Evolutionary conservation across 2,797 vertebrate species (phyloP).

Genomic region (Pseudochromis fuscus): DNA sequence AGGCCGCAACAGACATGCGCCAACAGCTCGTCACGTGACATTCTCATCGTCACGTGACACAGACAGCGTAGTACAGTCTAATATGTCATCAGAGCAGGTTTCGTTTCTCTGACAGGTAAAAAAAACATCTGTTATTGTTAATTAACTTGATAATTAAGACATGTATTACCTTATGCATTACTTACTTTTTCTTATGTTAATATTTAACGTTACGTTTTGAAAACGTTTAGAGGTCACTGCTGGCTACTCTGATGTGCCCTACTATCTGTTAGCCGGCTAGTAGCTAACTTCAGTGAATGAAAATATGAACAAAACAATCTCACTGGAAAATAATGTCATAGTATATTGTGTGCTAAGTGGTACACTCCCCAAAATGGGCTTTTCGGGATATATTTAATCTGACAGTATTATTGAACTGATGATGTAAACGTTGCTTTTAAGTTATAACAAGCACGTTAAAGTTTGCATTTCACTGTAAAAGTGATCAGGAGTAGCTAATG

Average conservation of each 20-base stretch:
- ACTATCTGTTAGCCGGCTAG: constrained; percentile 35
- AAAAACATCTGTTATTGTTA: neutral
- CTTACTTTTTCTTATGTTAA: rapidly evolving
- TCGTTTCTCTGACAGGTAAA: constrained; percentile 59
- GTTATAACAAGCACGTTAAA: neutral
- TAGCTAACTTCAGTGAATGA: constrained; percentile 32
- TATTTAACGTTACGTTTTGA: neutral
- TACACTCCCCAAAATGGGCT: no score
- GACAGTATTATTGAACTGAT: neutral
- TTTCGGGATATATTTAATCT: neutral
- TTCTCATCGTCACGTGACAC: constrained; percentile 46
- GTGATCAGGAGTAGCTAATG: no score
- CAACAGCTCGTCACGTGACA: constrained; percentile 37
- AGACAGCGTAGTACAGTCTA: neutral
- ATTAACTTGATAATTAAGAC: rapidly evolving
- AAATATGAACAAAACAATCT: neutral
- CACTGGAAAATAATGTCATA: neutral
- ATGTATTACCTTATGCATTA: rapidly evolving
- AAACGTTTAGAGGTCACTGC: constrained; percentile 34
- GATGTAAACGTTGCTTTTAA: neutral
- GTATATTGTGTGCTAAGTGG: neutral
- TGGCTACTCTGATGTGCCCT: neutral
- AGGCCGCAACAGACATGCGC: constrained; percentile 35
- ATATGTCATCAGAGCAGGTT: constrained; percentile 18
- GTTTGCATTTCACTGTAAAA: neutral